phyloP scores from a whole-genome alignment of 2,113 vertebrate genomes.

The Pterocles orientalis region DNA sequence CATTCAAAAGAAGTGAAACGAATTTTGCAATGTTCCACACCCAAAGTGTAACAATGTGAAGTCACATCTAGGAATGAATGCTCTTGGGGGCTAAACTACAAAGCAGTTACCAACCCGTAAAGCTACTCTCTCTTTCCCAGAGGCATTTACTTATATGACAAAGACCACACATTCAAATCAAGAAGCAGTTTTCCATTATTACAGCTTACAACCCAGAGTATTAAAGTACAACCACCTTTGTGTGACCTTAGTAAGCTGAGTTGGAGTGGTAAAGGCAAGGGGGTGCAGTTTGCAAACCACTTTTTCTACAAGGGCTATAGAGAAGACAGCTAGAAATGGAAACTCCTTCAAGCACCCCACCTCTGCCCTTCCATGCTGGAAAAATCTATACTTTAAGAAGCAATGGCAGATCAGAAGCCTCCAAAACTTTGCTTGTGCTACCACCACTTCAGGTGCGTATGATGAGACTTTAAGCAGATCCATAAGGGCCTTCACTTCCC shows the following conservation, averaged over 20 bases:
- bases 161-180: too few species aligned
- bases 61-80: rapidly evolving
- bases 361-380: background rate
- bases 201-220: background rate
- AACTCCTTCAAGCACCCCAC: background rate
- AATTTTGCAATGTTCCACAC: background rate
- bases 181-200: background rate
- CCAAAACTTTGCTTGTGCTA: background rate
- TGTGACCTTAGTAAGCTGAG: background rate
- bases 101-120: background rate
- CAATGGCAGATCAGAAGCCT: background rate
- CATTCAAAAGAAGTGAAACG: background rate
- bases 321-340: background rate
- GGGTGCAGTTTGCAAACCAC: background rate
- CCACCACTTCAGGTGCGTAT: rapidly evolving
- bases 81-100: rapidly evolving
- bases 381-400: background rate
- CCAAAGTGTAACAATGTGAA: rapidly evolving
- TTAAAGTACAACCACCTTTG: background rate
- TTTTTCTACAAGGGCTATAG: background rate
- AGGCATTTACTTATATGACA: background rate
- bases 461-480: background rate
- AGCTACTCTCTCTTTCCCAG: background rate
- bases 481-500: rapidly evolving
- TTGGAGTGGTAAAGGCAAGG: background rate